A percentile compares a stretch with the other conserved stretches of the same genome.
These are phyloP conservation scores for Monarcha castaneiventris DNA, from an alignment of 2,113 vertebrate species.

Conservation along the genomic window DNA sequence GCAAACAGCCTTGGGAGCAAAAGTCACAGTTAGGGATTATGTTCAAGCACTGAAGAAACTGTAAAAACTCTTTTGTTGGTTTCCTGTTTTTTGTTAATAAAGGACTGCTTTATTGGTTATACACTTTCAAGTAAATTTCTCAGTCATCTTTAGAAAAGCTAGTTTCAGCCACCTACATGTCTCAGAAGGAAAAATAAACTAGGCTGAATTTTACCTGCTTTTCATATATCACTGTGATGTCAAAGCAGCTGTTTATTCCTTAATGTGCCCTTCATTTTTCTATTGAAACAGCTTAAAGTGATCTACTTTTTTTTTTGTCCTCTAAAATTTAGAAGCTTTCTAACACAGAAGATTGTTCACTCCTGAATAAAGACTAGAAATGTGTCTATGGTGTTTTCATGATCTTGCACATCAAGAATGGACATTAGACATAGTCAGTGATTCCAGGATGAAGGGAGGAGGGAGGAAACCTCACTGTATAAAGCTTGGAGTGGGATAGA, in stretches of 20 bases:
- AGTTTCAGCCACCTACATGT: slow-evolving; percentile 1
- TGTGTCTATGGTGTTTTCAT: neutral
- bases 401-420: neutral
- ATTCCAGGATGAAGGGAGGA: neutral
- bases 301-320: neutral
- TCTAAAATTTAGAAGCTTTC: neutral
- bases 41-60: slow-evolving; percentile 19
- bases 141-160: slow-evolving; percentile 38
- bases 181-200: slow-evolving; percentile 46
- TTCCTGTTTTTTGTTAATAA: slow-evolving; percentile 11
- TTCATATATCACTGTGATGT: neutral
- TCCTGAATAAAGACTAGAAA: neutral
- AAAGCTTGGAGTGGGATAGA: neutral
- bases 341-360: neutral
- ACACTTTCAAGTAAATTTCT: slow-evolving; percentile 21
- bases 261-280: slow-evolving; percentile 27
- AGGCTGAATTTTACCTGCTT: slow-evolving; percentile 3
- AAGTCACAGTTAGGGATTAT: slow-evolving; percentile 31
- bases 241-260: slow-evolving; percentile 52
- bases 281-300: neutral
- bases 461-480: neutral
- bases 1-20: slow-evolving; percentile 14
- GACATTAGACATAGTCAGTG: neutral
- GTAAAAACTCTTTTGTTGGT: slow-evolving; percentile 29
- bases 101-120: neutral